Conservation (phyloP, 2,797 vertebrate species). For the Ctenosaura bakeri region DNA sequence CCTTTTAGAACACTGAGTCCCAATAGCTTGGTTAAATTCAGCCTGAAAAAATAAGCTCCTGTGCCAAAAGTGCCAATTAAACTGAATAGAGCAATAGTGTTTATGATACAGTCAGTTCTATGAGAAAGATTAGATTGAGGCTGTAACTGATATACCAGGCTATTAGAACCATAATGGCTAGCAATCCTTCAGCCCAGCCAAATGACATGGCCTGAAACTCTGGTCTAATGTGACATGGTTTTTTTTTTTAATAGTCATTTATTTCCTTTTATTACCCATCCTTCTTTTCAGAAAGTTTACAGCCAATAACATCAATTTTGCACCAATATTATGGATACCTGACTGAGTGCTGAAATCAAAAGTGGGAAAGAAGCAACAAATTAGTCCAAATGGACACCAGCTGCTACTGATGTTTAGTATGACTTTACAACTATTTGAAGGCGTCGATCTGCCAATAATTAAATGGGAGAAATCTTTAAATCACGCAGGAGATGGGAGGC, state of each 20-base stretch:
- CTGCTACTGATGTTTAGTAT: background rate
- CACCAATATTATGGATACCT: background rate
- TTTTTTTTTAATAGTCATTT: background rate
- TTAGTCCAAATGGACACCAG: background rate
- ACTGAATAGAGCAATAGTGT: background rate
- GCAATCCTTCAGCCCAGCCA: background rate
- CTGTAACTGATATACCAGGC: background rate
- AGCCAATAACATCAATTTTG: background rate
- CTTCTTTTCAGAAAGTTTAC: background rate
- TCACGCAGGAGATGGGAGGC: background rate
- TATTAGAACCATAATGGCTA: conserved; percentile 4
- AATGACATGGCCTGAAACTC: background rate
- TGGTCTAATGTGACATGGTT: background rate
- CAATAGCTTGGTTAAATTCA: conserved; percentile 24
- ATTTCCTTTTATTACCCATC: background rate
- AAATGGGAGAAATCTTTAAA: background rate
- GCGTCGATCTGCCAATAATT: background rate
- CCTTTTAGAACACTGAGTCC: conserved; percentile 17
- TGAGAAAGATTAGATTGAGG: background rate
- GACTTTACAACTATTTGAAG: background rate
- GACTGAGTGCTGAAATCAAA: background rate
- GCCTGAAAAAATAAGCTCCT: background rate
- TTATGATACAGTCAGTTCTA: background rate
- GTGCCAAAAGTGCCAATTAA: conserved; percentile 20
- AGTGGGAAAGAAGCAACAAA: background rate